Evolutionary conservation across 2,113 vertebrate species (phyloP), one percentile per base, ranked within the genome.

Genomic region (Galeopterus variegatus): DNA sequence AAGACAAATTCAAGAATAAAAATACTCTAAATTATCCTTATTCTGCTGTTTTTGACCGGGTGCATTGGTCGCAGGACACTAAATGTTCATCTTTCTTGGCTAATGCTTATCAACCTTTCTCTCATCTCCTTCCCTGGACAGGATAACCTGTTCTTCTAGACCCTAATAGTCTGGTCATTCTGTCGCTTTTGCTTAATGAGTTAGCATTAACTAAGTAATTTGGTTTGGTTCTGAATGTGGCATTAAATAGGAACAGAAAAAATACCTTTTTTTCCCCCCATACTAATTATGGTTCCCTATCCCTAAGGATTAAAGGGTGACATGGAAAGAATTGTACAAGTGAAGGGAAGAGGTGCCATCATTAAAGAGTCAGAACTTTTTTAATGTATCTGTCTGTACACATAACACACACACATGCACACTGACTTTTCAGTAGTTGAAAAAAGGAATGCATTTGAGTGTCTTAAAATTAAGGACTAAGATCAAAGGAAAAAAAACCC

Each of bases 221-320:
- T 67, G 91, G 48, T 95, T 86, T 93, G 36, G 90, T 76, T 96
- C 62, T 88, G 82, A 95, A 62, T 85, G 56, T 95, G 76, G 67
- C 36, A 77, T 93, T 95, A 85, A 88, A 64, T 91, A 93, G 28
- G 54, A 96, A 92, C 10, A 70, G 60, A 88, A 86, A 92, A 92
- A 48, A 94, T 88, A 4, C 48, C 31, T 87, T 90, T 28, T 82
- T 6, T 91, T 87, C n/a, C 50, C 72, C 84, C n/a, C 36, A 56
- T 79, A 50, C 14, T 50, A 83, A 92, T 80, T 89, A 76, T 87
- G 69, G 33, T 60, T 91, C 33, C 48, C 41, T 9, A 83, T 67
- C 24, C 12, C 54, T 92, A 62, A 90, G 41, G 56, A 94, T 70
- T 48, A 72, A 87, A 96, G 48, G 33, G 60, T 95, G 60, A 76